Evolutionary conservation across 2,888 invertebrate genomes (phyloP).

Genomic region (Mimumesa dahlbomi): DNA sequence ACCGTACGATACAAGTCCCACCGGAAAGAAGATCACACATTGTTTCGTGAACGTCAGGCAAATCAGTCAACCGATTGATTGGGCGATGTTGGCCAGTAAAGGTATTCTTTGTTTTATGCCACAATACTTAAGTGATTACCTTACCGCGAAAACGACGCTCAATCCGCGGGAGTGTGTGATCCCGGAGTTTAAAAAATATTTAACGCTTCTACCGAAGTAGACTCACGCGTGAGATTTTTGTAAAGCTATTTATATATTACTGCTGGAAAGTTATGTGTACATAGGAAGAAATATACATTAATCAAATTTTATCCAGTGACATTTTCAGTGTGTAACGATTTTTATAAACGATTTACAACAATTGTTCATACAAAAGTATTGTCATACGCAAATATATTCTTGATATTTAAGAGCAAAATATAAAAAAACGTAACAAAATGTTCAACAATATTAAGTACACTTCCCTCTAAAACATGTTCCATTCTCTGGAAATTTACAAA

Average conservation of each 20-base stretch:
- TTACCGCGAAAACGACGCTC: slow-evolving; percentile 74
- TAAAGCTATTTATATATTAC: slow-evolving; percentile 11
- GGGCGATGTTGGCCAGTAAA: slow-evolving; percentile 82
- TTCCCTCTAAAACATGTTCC: no score
- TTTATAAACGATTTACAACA: no score
- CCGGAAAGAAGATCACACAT: slow-evolving; percentile 83
- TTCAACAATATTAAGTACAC: no score
- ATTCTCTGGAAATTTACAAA: no score
- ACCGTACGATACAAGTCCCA: slow-evolving; percentile 73
- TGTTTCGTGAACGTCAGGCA: slow-evolving; percentile 86
- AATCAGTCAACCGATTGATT: slow-evolving; percentile 81
- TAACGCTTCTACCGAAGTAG: slow-evolving; percentile 73
- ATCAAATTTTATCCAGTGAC: slow-evolving; percentile 2
- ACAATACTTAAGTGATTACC: slow-evolving; percentile 84
- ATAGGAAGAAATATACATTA: slow-evolving; percentile 26
- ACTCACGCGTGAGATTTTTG: neutral
- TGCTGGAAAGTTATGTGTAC: slow-evolving; percentile 15
- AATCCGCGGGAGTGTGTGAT: slow-evolving; percentile 74
- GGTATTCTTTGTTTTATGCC: slow-evolving; percentile 85
- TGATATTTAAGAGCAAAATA: no score
- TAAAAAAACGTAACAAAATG: no score
- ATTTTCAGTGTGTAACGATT: neutral
- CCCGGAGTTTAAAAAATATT: slow-evolving; percentile 76
- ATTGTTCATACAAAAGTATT: no score
- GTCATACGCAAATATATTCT: no score